Percentiles rank a stretch among this genome's conserved stretches.
These are phyloP conservation scores for Neoarius graeffei DNA, from an alignment of 2,113 vertebrate species.

Conservation along the genomic window DNA sequence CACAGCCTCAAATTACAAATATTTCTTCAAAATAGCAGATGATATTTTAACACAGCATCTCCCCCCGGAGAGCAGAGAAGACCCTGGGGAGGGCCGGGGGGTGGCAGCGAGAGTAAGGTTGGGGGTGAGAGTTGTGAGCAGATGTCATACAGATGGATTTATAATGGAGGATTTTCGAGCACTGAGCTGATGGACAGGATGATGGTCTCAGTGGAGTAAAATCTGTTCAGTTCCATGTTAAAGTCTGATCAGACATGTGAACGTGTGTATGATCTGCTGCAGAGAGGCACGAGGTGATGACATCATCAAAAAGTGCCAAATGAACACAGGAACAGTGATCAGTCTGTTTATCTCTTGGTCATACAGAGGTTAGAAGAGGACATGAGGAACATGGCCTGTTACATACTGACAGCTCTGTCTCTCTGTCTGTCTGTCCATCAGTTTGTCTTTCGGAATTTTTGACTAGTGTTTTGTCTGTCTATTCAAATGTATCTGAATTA, in stretches of 20 bases:
- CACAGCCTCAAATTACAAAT: constrained; percentile 65
- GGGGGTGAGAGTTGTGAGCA: background rate
- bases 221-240: constrained; percentile 13
- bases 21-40: constrained; percentile 66
- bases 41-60: constrained; percentile 63
- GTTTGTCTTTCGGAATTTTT: background rate
- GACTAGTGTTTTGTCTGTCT: background rate
- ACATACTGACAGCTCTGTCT: background rate
- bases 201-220: background rate
- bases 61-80: constrained; percentile 54
- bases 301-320: background rate
- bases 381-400: background rate
- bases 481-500: background rate
- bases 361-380: background rate
- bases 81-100: constrained; percentile 47
- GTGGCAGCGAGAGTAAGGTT: background rate
- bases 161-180: background rate
- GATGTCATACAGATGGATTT: constrained; percentile 29
- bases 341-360: background rate
- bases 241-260: background rate
- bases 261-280: background rate
- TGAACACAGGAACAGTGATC: background rate
- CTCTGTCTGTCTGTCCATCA: background rate
- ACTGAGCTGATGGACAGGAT: constrained; percentile 9
- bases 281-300: background rate